A percentile compares a stretch with the other conserved stretches of the same genome.
Conservation (phyloP, 1,140 invertebrate species). For the Meloidogyne floridensis region DNA sequence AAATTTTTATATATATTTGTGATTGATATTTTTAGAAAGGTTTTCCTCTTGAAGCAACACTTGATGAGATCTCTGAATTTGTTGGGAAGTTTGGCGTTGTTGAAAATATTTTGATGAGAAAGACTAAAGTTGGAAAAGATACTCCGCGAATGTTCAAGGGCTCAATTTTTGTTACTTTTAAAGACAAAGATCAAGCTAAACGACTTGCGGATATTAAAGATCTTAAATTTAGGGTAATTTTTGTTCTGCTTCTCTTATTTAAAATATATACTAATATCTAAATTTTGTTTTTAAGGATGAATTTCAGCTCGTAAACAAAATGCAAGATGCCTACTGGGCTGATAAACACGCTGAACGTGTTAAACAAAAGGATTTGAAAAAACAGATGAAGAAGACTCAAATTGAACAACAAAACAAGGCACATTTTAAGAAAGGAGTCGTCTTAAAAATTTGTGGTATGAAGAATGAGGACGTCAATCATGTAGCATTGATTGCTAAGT, state of each 20-base stretch:
- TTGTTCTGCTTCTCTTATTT: slow-evolving; percentile 34
- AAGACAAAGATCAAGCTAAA: slow-evolving; percentile 74
- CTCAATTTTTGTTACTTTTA: slow-evolving; percentile 84
- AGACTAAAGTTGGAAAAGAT: slow-evolving; percentile 36
- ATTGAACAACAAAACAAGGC: slow-evolving; percentile 35
- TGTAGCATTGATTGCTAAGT: slow-evolving; percentile 8
- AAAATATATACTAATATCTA: neutral
- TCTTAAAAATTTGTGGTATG: slow-evolving; percentile 56
- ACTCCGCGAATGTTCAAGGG: slow-evolving; percentile 75
- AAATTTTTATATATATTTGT: neutral
- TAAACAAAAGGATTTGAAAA: slow-evolving; percentile 55
- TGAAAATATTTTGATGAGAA: slow-evolving; percentile 73
- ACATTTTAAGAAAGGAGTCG: slow-evolving; percentile 55
- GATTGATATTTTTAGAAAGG: slow-evolving; percentile 73
- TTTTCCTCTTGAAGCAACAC: slow-evolving; percentile 75
- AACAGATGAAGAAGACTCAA: slow-evolving; percentile 27
- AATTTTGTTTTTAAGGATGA: slow-evolving; percentile 28
- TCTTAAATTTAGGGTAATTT: slow-evolving; percentile 75
- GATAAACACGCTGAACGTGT: slow-evolving; percentile 71
- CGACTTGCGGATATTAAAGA: slow-evolving; percentile 77
- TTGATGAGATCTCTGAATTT: slow-evolving; percentile 78
- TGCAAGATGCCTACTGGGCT: slow-evolving; percentile 72
- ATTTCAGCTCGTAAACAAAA: slow-evolving; percentile 47
- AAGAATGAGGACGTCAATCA: slow-evolving; percentile 41
- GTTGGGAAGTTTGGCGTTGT: slow-evolving; percentile 75